Base-by-base conservation (phyloP, 2,888 invertebrate species). In the Caenorhabditis auriculariae region DNA sequence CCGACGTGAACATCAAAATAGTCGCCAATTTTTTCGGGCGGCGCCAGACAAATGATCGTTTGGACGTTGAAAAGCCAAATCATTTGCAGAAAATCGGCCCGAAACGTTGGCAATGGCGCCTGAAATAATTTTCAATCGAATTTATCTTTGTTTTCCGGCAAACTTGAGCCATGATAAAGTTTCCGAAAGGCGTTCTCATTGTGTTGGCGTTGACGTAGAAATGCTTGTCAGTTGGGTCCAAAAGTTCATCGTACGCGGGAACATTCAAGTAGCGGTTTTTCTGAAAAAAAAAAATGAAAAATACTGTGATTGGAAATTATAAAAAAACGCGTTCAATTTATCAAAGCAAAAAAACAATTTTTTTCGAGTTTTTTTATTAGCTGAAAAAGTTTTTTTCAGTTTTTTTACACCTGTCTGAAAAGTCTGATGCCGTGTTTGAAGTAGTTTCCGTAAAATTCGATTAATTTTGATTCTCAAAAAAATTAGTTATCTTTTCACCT, bases 51-150 rank as follows among this genome's bases (percentile, higher is more conserved):
- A 1, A 62, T 58, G 1, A 58, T 39, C 9, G 54, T 58, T 5
- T 52, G 54, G 7, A 62, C 55, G 42, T 62, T 58, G 49, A 45
- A 62, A 4, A 58, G 23, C 62, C 62, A 62, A 27, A 62, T 58
- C 26, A 62, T 12, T 51, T 62, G 54, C 17, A 58, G 37, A 44
- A 54, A 54, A 46, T 62, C 62, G 17, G 21, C 54, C 17, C 29
- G 27, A 5, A 58, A 54, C 4, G 35, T 45, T 27, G 53, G 39
- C 12, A 42, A 37, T 19, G 62, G 62, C 12, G 57, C 58, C 24
- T 55, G 38, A 4, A 47, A 28, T 4, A 4, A 26, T 26, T 44
- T 24, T 44, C 28, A 3, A 4, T 3, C n/a, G 35, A 32, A n/a
- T 12, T 12, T n/a, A 32, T 32, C n/a, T 9, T 32, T 32, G 35